phyloP scores from a whole-genome alignment of 2,888 invertebrate species.

The Deilephila elpenor region DNA sequence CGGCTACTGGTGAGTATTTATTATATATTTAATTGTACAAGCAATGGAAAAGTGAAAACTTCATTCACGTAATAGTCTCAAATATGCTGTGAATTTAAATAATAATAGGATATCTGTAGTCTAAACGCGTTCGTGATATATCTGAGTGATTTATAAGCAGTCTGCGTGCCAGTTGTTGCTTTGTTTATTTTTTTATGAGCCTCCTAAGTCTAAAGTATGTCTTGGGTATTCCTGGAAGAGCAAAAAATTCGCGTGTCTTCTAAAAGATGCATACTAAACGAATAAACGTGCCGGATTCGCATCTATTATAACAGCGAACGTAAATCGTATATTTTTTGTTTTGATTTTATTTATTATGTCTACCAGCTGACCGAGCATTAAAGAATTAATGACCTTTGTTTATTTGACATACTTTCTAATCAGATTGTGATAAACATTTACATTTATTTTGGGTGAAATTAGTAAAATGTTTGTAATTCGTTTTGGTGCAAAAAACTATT shows the following conservation, averaged over 20 bases:
- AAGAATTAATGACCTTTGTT: slow-evolving; percentile 11
- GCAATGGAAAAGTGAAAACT: slow-evolving; percentile 45
- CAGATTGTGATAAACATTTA: background rate
- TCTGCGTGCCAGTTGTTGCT: background rate
- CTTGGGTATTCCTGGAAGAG: slow-evolving; percentile 1
- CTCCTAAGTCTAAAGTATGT: background rate
- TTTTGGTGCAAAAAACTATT: no score
- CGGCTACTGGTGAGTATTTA: slow-evolving; percentile 45
- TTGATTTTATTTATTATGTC: background rate
- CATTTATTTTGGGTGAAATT: background rate
- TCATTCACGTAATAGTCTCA: slow-evolving; percentile 33
- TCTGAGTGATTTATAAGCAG: background rate
- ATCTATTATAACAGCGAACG: background rate
- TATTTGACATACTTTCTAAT: slow-evolving; percentile 12
- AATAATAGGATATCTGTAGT: slow-evolving; percentile 53
- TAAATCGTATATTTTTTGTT: background rate
- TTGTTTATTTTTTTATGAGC: background rate
- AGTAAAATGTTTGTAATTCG: no score
- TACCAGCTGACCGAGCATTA: background rate
- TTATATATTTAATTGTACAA: slow-evolving; percentile 33
- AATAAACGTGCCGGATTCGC: slow-evolving; percentile 5
- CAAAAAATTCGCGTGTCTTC: slow-evolving; percentile 24
- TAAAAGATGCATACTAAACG: slow-evolving; percentile 1
- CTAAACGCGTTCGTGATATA: slow-evolving; percentile 38
- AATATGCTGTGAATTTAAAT: slow-evolving; percentile 57